phyloP scores from a whole-genome alignment of 2,888 invertebrate species.

The Graphium colonna region DNA sequence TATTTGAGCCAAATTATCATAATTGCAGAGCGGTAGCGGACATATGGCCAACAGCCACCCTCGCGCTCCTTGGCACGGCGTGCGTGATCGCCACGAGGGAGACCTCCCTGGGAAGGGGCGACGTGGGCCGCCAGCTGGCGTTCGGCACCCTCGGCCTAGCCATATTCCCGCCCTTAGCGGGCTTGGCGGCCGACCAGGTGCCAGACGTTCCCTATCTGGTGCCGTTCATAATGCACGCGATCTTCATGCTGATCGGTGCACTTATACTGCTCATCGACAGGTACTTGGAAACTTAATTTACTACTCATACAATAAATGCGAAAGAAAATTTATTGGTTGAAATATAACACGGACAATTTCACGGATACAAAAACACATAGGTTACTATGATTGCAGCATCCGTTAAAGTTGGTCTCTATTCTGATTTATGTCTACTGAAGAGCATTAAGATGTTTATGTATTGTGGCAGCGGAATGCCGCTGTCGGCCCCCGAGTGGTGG shows the following conservation, averaged over 20 bases:
- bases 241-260: conserved; percentile 77
- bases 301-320: too few relatives aligned
- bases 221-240: conserved; percentile 81
- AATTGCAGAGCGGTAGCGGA: conserved; percentile 86
- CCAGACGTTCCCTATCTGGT: conserved; percentile 70
- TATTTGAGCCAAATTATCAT: too few relatives aligned
- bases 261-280: conserved; percentile 78
- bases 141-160: conserved; percentile 88
- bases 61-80: conserved; percentile 86
- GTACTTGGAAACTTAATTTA: too few relatives aligned
- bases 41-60: conserved; percentile 86
- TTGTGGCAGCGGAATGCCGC: conserved; percentile 82
- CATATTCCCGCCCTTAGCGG: conserved; percentile 83
- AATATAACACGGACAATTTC: too few relatives aligned
- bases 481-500: conserved; percentile 93
- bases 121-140: conserved; percentile 88
- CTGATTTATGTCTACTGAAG: too few relatives aligned
- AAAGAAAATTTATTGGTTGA: too few relatives aligned
- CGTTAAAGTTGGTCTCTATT: too few relatives aligned
- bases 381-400: too few relatives aligned
- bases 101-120: conserved; percentile 88
- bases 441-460: too few relatives aligned
- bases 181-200: conserved; percentile 57
- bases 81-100: conserved; percentile 91
- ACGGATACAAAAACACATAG: too few relatives aligned